These are phyloP conservation scores for Equus quagga DNA, from an alignment of 2,113 vertebrate genomes.

Conservation along the genomic window DNA sequence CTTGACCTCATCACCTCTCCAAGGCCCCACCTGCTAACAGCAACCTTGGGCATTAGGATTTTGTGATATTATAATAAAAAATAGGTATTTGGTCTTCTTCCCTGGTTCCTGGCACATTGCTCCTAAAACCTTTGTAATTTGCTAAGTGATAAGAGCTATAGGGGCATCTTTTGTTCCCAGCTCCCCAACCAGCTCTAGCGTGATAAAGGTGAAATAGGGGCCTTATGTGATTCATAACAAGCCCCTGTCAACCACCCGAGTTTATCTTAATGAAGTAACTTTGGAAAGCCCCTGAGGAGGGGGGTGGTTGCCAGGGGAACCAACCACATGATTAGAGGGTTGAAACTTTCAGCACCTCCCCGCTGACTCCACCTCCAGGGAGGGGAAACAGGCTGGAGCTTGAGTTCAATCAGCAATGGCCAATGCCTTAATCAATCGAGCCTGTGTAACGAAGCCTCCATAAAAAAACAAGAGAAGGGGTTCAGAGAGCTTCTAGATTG, in stretches of 20 bases:
- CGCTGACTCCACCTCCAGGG: too few species aligned
- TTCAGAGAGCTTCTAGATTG: neutral
- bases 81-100: neutral
- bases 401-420: neutral
- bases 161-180: neutral
- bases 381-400: too few species aligned
- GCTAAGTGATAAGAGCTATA: neutral
- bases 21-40: neutral
- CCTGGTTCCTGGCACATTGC: too few species aligned
- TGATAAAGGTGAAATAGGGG: neutral
- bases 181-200: neutral
- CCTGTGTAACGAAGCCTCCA: too few species aligned
- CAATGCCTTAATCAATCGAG: neutral
- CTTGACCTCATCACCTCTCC: neutral
- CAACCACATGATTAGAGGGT: neutral
- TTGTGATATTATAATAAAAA: neutral
- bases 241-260: neutral
- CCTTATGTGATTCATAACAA: neutral
- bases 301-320: neutral
- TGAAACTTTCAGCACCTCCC: neutral
- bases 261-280: neutral
- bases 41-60: neutral
- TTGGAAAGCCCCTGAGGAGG: neutral
- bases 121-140: neutral
- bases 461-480: neutral